phyloP scores from a whole-genome alignment of 2,797 vertebrate genomes.

The Anguilla marmorata region DNA sequence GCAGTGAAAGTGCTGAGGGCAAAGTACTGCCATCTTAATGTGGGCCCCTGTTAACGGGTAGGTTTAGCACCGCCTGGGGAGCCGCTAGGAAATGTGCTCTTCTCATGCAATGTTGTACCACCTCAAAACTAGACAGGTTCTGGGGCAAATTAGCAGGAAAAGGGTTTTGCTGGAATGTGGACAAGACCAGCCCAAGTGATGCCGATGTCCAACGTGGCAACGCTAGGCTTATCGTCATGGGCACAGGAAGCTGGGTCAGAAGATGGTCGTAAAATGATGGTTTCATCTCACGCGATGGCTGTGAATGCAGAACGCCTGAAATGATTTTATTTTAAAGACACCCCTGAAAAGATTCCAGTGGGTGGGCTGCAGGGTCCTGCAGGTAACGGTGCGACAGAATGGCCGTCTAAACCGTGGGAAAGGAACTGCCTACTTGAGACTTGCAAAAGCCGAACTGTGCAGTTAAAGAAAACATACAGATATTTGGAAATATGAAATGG shows the following conservation, averaged over 20 bases:
- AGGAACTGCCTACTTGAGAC: conserved; percentile 64
- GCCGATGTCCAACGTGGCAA: conserved; percentile 55
- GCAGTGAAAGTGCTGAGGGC: conserved; percentile 70
- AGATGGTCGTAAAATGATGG: conserved; percentile 45
- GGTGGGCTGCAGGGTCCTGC: neutral
- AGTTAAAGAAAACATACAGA: conserved; percentile 54
- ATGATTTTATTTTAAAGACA: conserved; percentile 51
- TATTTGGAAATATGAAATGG: conserved; percentile 64
- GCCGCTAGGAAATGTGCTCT: conserved; percentile 70
- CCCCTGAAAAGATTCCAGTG: neutral
- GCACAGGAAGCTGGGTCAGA: conserved; percentile 44
- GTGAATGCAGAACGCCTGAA: conserved; percentile 39
- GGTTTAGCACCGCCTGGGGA: conserved; percentile 70
- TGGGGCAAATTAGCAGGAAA: conserved; percentile 1
- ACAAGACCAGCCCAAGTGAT: conserved; percentile 54
- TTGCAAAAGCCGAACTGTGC: conserved; percentile 48
- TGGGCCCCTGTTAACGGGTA: conserved; percentile 65
- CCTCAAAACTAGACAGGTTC: conserved; percentile 27
- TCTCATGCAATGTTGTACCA: conserved; percentile 72
- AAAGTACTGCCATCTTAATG: conserved; percentile 71
- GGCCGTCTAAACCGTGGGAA: conserved; percentile 13
- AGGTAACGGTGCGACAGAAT: conserved; percentile 27
- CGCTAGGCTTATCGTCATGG: conserved; percentile 31
- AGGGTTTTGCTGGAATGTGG: conserved; percentile 46
- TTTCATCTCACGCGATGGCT: conserved; percentile 45